Evolutionary conservation across 2,113 vertebrate genomes (phyloP).

Genomic region (Phaethornis superciliosus): DNA sequence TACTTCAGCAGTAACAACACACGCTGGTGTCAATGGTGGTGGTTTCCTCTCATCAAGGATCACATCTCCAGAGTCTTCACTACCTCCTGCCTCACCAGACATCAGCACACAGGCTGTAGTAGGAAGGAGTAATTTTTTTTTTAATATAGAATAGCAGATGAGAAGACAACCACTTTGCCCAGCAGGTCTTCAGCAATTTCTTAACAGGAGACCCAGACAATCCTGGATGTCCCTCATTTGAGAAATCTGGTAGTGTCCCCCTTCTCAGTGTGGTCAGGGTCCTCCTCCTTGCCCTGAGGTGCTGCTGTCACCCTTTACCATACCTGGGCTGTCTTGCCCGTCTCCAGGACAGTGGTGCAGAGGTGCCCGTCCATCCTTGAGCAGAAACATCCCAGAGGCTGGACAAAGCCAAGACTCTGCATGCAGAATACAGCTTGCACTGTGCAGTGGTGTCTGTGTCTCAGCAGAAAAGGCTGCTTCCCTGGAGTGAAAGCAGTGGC

Average conservation of each 20-base stretch:
- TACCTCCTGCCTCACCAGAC: neutral
- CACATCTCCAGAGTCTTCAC: neutral
- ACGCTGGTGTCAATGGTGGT: rapidly evolving
- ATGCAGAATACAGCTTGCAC: neutral
- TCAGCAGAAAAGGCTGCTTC: rapidly evolving
- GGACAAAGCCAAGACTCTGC: neutral
- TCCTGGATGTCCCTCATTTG: neutral
- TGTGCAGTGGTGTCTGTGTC: neutral
- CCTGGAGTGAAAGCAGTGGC: neutral
- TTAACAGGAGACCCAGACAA: neutral
- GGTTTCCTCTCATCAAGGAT: neutral
- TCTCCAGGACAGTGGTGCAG: neutral
- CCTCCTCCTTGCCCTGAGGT: neutral
- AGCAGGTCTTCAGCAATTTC: neutral
- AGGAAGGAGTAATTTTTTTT: neutral
- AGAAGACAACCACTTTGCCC: neutral
- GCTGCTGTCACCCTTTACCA: rapidly evolving
- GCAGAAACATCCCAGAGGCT: rapidly evolving
- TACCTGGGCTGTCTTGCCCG: neutral
- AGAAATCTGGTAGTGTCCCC: neutral
- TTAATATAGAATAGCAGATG: neutral
- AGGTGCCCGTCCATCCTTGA: rapidly evolving
- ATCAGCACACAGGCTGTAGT: neutral
- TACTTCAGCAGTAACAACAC: neutral
- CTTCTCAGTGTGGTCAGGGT: neutral